A percentile compares a stretch with the other conserved stretches of the same genome.
Evolutionary conservation across 2,797 vertebrate genomes (phyloP).

Genomic region (Microchirus variegatus): DNA sequence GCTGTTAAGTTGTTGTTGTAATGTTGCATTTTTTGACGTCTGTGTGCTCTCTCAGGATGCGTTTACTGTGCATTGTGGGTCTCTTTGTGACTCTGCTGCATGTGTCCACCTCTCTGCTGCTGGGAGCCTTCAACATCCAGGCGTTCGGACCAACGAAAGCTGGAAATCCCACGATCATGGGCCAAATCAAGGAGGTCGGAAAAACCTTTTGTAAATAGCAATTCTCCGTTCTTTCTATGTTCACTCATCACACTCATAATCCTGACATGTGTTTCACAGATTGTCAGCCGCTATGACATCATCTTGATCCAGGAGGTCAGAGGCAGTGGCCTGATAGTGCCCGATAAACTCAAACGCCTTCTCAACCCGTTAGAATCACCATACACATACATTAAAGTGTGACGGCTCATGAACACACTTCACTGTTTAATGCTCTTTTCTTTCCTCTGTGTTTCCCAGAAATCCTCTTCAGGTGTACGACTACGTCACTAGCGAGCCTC

Average conservation of each 20-base stretch:
- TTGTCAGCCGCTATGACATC: constrained; percentile 87
- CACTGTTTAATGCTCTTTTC: not conserved
- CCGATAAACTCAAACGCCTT: constrained; percentile 82
- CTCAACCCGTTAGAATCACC: constrained; percentile 84
- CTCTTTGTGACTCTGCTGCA: no score
- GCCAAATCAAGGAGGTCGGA: no score
- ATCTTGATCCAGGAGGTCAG: constrained; percentile 92
- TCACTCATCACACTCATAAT: not conserved
- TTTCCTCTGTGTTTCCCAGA: constrained; percentile 26
- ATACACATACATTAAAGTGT: not conserved
- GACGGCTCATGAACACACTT: not conserved
- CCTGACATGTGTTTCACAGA: constrained; percentile 69
- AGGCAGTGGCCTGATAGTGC: constrained; percentile 87
- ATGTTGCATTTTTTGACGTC: no score
- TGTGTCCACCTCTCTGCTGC: no score
- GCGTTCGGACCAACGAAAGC: constrained; percentile 81
- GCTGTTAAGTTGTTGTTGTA: no score
- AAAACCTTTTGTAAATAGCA: no score
- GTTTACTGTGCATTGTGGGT: constrained; percentile 22
- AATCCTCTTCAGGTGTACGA: constrained; percentile 70
- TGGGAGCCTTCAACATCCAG: constrained; percentile 86
- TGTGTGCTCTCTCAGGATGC: constrained; percentile 70
- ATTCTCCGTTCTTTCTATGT: not conserved
- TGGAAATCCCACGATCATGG: no score
- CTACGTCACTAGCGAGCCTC: constrained; percentile 83